phyloP scores from a whole-genome alignment of 2,888 invertebrate genomes.

The Aelia acuminata region DNA sequence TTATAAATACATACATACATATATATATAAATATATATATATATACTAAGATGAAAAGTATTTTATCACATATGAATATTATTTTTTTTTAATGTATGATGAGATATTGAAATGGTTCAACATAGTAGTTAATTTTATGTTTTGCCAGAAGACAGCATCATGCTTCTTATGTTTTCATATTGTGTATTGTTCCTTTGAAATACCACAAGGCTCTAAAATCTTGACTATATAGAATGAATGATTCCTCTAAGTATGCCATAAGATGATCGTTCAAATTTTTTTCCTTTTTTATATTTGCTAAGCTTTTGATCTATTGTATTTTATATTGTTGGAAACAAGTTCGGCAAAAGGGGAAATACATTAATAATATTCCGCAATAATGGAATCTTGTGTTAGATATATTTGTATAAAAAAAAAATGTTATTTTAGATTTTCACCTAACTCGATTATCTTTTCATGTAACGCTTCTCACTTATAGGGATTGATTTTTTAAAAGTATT shows the following conservation, averaged over 20 bases:
- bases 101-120: not conserved
- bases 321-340: conserved; percentile 22
- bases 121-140: not conserved
- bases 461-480: not conserved
- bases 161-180: conserved; percentile 23
- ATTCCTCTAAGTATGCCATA: conserved; percentile 1
- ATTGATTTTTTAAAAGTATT: not conserved
- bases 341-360: conserved; percentile 44
- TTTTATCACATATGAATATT: not conserved
- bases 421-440: conserved; percentile 10
- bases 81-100: not conserved
- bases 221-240: conserved; percentile 33
- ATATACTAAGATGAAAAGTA: not conserved
- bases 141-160: conserved; percentile 29
- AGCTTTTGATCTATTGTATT: conserved; percentile 46
- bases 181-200: conserved; percentile 39
- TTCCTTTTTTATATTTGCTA: conserved; percentile 37
- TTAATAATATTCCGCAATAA: conserved; percentile 30
- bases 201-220: conserved; percentile 28
- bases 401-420: not conserved
- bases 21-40: no score
- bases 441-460: not conserved
- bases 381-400: conserved; percentile 8
- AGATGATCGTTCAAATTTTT: not conserved
- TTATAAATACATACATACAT: no score